Conservation (phyloP, 1,140 invertebrate species). For the Eupristina koningsbergeri region DNA sequence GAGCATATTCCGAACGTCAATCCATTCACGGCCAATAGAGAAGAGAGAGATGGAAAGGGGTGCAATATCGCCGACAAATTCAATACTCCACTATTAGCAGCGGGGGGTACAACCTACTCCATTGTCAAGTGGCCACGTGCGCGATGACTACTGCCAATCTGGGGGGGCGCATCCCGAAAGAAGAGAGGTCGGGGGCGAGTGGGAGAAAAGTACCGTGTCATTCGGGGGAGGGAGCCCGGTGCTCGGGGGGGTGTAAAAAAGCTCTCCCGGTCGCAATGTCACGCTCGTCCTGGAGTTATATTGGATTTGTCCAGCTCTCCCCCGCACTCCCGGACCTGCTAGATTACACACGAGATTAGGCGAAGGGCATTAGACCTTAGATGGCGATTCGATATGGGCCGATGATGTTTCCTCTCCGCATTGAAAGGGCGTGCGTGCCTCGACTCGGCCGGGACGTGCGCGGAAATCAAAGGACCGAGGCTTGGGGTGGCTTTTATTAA, state of each 20-base stretch:
- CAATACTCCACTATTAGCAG: constrained; percentile 70
- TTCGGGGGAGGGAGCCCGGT: not conserved
- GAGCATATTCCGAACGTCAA: constrained; percentile 65
- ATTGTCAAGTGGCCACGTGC: constrained; percentile 72
- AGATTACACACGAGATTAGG: constrained; percentile 69
- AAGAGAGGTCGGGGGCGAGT: not conserved
- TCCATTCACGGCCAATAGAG: constrained; percentile 57
- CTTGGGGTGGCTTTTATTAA: constrained; percentile 50
- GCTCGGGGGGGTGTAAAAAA: constrained; percentile 23
- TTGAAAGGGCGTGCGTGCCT: constrained; percentile 31
- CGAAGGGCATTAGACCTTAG: constrained; percentile 51
- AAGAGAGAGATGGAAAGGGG: not conserved
- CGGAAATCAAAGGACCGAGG: constrained; percentile 35
- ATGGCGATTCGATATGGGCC: constrained; percentile 48
- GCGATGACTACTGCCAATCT: constrained; percentile 47
- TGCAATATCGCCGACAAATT: constrained; percentile 70
- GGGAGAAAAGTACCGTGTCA: constrained; percentile 22
- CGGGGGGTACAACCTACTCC: constrained; percentile 50
- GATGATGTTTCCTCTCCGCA: constrained; percentile 47
- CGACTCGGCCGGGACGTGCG: not conserved
- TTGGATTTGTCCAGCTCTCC: constrained; percentile 65
- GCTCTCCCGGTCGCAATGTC: constrained; percentile 58
- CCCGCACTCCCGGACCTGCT: constrained; percentile 60
- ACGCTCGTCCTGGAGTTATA: constrained; percentile 67
- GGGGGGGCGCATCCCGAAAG: not conserved